Conservation (phyloP, 2,888 invertebrate genomes). For the Andrena praecox region DNA sequence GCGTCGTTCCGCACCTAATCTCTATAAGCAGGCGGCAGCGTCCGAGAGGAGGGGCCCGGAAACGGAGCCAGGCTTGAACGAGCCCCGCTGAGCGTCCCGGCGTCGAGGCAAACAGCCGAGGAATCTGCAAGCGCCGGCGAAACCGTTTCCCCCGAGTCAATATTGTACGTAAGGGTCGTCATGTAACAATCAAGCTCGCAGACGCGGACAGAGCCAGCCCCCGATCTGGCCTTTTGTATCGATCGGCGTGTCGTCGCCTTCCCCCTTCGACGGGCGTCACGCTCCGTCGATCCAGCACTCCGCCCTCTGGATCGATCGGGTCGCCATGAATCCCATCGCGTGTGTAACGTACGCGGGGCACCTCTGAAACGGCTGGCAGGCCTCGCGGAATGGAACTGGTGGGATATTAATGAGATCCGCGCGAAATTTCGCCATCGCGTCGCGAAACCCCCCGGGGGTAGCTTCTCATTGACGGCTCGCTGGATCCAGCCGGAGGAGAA, state of each 20-base stretch:
- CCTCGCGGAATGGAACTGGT: conserved; percentile 8
- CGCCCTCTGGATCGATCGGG: conserved; percentile 14
- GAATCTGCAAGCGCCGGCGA: neutral
- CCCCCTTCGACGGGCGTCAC: neutral
- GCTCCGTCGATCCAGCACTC: neutral
- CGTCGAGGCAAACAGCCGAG: conserved; percentile 2
- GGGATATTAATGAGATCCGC: conserved; percentile 41
- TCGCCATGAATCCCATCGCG: neutral
- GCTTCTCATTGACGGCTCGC: neutral
- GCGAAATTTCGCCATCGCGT: conserved; percentile 28
- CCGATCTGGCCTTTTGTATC: neutral
- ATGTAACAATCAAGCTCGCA: conserved; percentile 20
- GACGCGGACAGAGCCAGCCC: conserved; percentile 12
- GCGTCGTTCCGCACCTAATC: neutral
- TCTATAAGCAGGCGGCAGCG: neutral
- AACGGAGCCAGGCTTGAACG: neutral
- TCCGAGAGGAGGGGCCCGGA: neutral
- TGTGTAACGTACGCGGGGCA: neutral
- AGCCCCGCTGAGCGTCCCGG: neutral
- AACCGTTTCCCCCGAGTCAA: conserved; percentile 15
- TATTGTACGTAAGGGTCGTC: conserved; percentile 18
- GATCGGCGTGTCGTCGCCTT: conserved; percentile 12
- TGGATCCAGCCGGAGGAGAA: neutral
- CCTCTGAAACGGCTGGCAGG: neutral
- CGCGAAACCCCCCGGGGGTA: neutral